Evolutionary conservation across 2,113 vertebrate genomes (phyloP).

Genomic region (Australoheros scitulus): DNA sequence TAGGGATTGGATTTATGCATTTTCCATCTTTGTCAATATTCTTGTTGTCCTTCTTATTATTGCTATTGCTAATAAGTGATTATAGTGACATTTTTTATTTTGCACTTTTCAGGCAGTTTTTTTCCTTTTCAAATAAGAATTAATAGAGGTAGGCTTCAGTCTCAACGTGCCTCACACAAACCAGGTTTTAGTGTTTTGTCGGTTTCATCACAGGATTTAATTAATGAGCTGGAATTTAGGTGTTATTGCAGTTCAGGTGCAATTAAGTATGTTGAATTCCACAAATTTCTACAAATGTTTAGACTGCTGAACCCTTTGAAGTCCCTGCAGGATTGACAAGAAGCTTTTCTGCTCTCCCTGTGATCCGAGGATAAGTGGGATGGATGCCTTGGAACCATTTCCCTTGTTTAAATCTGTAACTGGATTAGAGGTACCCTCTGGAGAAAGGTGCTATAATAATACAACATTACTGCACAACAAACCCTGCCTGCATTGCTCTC

Average conservation of each 20-base stretch:
- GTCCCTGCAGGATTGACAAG: conserved; percentile 48
- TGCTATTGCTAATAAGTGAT: not conserved
- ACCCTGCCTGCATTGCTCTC: not conserved
- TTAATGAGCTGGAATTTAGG: conserved; percentile 52
- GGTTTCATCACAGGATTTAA: conserved; percentile 55
- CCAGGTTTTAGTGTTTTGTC: conserved; percentile 35
- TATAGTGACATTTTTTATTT: not conserved
- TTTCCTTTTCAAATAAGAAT: conserved; percentile 20
- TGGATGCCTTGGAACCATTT: conserved; percentile 65
- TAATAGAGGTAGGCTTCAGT: conserved; percentile 6
- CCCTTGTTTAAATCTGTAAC: conserved; percentile 66
- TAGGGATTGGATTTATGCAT: not conserved
- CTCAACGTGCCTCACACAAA: conserved; percentile 4
- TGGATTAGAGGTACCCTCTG: conserved; percentile 67
- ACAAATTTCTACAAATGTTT: conserved; percentile 68
- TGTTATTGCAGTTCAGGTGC: conserved; percentile 50
- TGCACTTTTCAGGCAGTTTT: conserved; percentile 5
- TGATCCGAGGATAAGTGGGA: conserved; percentile 58
- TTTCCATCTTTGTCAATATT: not conserved
- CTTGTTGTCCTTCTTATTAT: not conserved
- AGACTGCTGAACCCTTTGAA: conserved; percentile 57
- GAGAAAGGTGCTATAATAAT: conserved; percentile 62
- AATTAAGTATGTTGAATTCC: conserved; percentile 68
- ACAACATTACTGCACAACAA: conserved; percentile 29
- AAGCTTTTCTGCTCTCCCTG: conserved; percentile 53